Evolutionary conservation across 2,113 vertebrate species (phyloP).

Genomic region (Crocuta crocuta): DNA sequence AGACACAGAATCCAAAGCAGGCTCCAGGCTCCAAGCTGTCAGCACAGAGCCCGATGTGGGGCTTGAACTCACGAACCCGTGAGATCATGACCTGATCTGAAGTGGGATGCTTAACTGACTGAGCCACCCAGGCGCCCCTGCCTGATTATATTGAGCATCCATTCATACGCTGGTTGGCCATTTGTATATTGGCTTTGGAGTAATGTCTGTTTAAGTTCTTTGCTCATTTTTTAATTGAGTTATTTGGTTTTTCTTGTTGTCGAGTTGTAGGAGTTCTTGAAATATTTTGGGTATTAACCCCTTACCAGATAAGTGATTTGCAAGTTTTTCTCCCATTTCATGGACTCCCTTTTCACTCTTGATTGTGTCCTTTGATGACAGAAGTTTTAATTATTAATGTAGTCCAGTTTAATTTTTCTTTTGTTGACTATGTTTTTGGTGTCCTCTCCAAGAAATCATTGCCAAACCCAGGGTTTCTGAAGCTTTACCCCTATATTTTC

Average conservation of each 20-base stretch:
- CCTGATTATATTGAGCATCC: neutral
- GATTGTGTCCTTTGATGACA: neutral
- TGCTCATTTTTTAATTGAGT: neutral
- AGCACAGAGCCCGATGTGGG: too few relatives aligned
- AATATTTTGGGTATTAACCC: conserved; percentile 14
- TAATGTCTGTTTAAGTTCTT: neutral
- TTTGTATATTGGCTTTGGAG: conserved; percentile 26
- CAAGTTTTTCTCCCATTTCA: neutral
- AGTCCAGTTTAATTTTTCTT: neutral
- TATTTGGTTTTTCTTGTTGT: neutral
- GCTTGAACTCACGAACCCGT: too few relatives aligned
- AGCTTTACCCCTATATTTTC: neutral
- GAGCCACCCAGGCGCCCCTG: too few relatives aligned
- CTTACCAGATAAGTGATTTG: neutral
- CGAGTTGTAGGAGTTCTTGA: neutral
- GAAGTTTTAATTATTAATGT: conserved; percentile 40
- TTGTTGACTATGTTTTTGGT: neutral
- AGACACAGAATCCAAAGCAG: too few relatives aligned
- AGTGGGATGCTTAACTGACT: too few relatives aligned
- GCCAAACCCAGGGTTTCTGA: neutral
- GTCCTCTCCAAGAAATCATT: neutral
- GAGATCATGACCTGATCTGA: too few relatives aligned
- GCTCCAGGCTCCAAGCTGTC: too few relatives aligned
- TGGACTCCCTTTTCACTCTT: conserved; percentile 5
- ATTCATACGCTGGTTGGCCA: neutral